Conservation (phyloP, 2,113 vertebrate species). For the Sinocyclocheilus anshuiensis region DNA sequence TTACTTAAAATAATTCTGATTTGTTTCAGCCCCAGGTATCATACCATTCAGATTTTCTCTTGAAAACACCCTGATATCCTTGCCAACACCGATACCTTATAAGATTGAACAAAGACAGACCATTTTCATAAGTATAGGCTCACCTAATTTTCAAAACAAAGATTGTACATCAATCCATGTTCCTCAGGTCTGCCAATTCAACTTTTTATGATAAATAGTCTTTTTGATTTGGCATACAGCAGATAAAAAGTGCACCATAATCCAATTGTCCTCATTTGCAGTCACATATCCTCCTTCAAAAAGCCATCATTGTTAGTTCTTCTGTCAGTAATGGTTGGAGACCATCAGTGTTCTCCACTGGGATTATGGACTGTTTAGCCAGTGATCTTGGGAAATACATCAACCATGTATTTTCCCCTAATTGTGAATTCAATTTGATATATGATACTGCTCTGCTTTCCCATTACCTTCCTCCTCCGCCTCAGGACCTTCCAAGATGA, state of each 20-base stretch:
- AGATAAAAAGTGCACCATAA: conserved; percentile 21
- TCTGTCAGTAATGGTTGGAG: conserved; percentile 44
- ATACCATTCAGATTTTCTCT: conserved; percentile 43
- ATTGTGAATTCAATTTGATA: conserved; percentile 49
- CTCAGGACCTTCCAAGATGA: conserved; percentile 38
- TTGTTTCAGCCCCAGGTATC: conserved; percentile 49
- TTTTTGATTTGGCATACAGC: neutral
- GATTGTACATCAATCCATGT: neutral
- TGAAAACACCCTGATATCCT: conserved; percentile 8
- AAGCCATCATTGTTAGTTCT: conserved; percentile 43
- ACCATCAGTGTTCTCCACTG: conserved; percentile 23
- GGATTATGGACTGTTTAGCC: conserved; percentile 48
- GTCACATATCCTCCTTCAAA: conserved; percentile 33
- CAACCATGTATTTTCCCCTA: conserved; percentile 35
- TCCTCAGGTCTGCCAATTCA: neutral
- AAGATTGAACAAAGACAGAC: conserved; percentile 8
- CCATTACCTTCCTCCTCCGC: conserved; percentile 22
- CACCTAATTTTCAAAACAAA: conserved; percentile 21
- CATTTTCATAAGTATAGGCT: conserved; percentile 23
- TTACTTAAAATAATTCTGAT: neutral
- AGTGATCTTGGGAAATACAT: conserved; percentile 47
- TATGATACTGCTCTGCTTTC: conserved; percentile 53
- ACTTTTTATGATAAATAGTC: conserved; percentile 14
- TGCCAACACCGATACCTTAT: conserved; percentile 30
- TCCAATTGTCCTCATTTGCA: conserved; percentile 28